Conservation (phyloP, 2,888 invertebrate species). For the Stenolophus ochropezus region DNA sequence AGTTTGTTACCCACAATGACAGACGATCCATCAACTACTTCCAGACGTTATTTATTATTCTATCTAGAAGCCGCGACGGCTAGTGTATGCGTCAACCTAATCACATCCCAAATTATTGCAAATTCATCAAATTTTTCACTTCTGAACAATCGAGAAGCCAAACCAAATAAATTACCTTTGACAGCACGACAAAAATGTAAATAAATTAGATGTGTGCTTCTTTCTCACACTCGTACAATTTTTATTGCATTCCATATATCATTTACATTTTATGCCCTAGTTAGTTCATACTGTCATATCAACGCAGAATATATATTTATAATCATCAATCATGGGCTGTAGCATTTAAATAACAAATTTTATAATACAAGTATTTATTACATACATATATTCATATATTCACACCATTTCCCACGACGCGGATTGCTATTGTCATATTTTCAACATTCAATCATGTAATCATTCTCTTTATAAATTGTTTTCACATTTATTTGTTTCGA, state of each 20-base stretch:
- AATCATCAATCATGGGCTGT: background rate
- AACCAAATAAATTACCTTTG: constrained; percentile 10
- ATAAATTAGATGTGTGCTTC: constrained; percentile 6
- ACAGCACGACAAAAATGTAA: background rate
- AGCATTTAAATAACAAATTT: background rate
- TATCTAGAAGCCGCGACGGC: constrained; percentile 44
- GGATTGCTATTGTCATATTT: no score
- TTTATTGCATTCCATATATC: background rate
- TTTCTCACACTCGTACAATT: background rate
- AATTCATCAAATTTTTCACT: constrained; percentile 39
- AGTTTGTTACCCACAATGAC: constrained; percentile 58
- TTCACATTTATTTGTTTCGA: no score
- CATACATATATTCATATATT: no score
- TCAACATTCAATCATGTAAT: no score
- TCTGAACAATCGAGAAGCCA: constrained; percentile 6
- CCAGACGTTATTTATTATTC: constrained; percentile 58
- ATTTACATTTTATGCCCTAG: background rate
- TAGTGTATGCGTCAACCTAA: constrained; percentile 43
- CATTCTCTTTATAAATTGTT: no score
- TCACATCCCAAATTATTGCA: constrained; percentile 30
- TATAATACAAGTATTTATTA: background rate
- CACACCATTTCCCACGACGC: no score
- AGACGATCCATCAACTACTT: constrained; percentile 59
- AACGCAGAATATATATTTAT: background rate
- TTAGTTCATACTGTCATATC: background rate